Evolutionary conservation across 2,888 invertebrate genomes (phyloP).

Genomic region (Diogma glabrata): DNA sequence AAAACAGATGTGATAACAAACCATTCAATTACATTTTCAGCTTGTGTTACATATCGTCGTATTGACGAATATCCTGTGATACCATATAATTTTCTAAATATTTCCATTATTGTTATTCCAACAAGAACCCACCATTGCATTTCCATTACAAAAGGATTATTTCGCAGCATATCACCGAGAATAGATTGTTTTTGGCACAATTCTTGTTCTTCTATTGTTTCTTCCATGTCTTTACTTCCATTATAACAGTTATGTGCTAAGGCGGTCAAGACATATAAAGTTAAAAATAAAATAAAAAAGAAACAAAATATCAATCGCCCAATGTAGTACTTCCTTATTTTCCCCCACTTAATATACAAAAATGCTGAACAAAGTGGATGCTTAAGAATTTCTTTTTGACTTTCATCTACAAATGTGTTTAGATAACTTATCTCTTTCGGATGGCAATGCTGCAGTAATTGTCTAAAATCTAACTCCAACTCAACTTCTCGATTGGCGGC

Average conservation of each 20-base stretch:
- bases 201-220: conserved; percentile 58
- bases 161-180: conserved; percentile 59
- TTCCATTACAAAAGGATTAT: conserved; percentile 65
- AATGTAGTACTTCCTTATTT: conserved; percentile 78
- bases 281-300: conserved; percentile 68
- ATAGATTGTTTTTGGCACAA: conserved; percentile 69
- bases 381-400: conserved; percentile 74
- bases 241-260: conserved; percentile 78
- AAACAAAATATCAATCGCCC: conserved; percentile 67
- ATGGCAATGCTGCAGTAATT: conserved; percentile 69
- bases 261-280: conserved; percentile 68
- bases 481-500: conserved; percentile 69
- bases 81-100: conserved; percentile 67
- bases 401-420: conserved; percentile 78
- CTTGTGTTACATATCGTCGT: conserved; percentile 70
- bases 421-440: conserved; percentile 76
- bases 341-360: conserved; percentile 79
- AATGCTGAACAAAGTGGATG: conserved; percentile 84
- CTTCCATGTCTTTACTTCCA: conserved; percentile 63
- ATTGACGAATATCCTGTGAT: conserved; percentile 71
- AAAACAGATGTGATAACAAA: conserved; percentile 75
- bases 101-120: conserved; percentile 67
- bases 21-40: conserved; percentile 81
- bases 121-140: conserved; percentile 76
- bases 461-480: conserved; percentile 69